Conservation (phyloP, 2,888 invertebrate species). For the Synanthedon vespiformis region DNA sequence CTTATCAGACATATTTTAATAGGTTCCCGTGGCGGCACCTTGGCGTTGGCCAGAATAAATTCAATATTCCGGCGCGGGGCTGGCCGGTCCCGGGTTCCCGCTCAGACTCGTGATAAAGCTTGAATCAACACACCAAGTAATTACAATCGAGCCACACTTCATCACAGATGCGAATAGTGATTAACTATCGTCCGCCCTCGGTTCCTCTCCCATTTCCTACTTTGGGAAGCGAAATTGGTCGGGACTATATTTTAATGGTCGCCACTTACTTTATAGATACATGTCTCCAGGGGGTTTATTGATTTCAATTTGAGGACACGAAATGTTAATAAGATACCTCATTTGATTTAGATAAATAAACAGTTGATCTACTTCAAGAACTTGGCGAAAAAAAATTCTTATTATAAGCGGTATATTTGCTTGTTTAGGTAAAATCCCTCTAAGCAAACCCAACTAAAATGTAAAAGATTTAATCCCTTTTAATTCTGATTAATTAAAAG, state of each 20-base stretch:
- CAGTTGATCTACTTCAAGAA: no score
- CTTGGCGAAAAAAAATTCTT: no score
- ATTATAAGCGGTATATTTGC: no score
- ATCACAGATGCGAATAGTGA: conserved; percentile 63
- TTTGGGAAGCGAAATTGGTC: conserved; percentile 27
- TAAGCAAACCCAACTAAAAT: conserved; percentile 4
- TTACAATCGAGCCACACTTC: conserved; percentile 62
- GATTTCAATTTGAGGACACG: conserved; percentile 17
- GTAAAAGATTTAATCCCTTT: conserved; percentile 24
- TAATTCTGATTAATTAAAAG: conserved; percentile 66
- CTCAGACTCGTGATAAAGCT: conserved; percentile 53
- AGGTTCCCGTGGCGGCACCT: conserved; percentile 66
- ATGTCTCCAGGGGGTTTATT: conserved; percentile 18
- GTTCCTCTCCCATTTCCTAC: conserved; percentile 31
- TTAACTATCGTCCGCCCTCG: conserved; percentile 48
- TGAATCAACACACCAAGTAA: conserved; percentile 68
- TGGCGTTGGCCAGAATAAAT: conserved; percentile 48
- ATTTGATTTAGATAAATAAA: no score
- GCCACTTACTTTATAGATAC: conserved; percentile 18
- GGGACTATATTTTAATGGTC: conserved; percentile 30
- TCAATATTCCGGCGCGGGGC: conserved; percentile 43
- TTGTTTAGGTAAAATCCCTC: neutral
- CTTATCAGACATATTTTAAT: conserved; percentile 67
- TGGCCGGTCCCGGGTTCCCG: conserved; percentile 22
- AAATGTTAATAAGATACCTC: conserved; percentile 1